Percentiles rank a stretch among this genome's conserved stretches.
These are phyloP conservation scores for Pemphigus obesinymphae DNA, from an alignment of 1,140 invertebrate genomes.

Conservation along the genomic window DNA sequence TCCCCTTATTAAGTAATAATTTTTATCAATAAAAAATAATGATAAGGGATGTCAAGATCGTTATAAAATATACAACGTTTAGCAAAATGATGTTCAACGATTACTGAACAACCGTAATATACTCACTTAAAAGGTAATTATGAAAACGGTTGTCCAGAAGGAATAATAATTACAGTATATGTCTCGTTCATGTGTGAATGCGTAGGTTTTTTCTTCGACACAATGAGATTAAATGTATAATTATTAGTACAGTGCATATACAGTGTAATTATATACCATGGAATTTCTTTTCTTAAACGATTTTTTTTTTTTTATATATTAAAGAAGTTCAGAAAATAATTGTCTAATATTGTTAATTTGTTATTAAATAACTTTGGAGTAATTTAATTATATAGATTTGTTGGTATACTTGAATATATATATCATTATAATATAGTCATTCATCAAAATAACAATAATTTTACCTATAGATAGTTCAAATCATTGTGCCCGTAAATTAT, in stretches of 20 bases:
- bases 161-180: conserved; percentile 4
- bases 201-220: background rate
- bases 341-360: background rate
- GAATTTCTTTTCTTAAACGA: background rate
- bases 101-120: background rate
- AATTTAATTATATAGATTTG: too few relatives aligned
- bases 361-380: background rate
- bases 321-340: too few relatives aligned
- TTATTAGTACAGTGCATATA: background rate
- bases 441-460: too few relatives aligned
- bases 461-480: background rate
- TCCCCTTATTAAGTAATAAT: background rate
- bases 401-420: too few relatives aligned
- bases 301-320: background rate
- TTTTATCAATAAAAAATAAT: background rate
- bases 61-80: background rate
- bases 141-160: background rate
- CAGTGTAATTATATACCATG: background rate
- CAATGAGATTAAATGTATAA: background rate
- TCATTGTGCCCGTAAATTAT: background rate
- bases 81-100: background rate
- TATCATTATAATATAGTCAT: too few relatives aligned
- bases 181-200: background rate
- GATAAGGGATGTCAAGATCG: background rate
- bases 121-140: background rate